Conservation (phyloP, 2,113 vertebrate genomes). For the Bucco capensis region DNA sequence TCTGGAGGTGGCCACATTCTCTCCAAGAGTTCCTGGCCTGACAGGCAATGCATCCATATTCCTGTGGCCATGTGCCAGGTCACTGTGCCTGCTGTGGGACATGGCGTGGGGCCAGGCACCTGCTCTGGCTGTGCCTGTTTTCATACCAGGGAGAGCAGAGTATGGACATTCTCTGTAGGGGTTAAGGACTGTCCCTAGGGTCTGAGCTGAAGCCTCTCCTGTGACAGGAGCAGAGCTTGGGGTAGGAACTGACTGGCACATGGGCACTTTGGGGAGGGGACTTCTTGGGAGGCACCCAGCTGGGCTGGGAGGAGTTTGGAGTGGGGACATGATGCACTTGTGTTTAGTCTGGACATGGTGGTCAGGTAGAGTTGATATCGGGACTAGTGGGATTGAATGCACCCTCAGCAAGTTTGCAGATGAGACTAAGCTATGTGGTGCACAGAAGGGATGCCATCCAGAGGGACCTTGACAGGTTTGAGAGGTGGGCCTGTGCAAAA, state of each 20-base stretch:
- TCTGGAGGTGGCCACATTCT: too few species aligned
- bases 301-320: not conserved
- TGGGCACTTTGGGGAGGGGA: not conserved
- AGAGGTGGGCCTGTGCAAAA: not conserved
- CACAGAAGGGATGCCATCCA: not conserved
- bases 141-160: accelerated
- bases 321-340: not conserved
- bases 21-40: not conserved
- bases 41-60: accelerated
- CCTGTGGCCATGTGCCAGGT: not conserved
- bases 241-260: not conserved
- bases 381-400: too few species aligned
- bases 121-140: not conserved
- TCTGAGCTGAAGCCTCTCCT: not conserved
- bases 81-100: not conserved
- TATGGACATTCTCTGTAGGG: accelerated
- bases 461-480: not conserved
- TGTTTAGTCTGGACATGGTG: not conserved
- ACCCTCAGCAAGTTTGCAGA: not conserved
- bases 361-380: not conserved
- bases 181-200: too few species aligned
- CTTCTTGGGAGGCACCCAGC: not conserved
- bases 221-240: not conserved
- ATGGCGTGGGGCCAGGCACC: not conserved
- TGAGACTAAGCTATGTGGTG: too few species aligned